Conservation (phyloP, 2,888 invertebrate species). For the Erebia palarica region DNA sequence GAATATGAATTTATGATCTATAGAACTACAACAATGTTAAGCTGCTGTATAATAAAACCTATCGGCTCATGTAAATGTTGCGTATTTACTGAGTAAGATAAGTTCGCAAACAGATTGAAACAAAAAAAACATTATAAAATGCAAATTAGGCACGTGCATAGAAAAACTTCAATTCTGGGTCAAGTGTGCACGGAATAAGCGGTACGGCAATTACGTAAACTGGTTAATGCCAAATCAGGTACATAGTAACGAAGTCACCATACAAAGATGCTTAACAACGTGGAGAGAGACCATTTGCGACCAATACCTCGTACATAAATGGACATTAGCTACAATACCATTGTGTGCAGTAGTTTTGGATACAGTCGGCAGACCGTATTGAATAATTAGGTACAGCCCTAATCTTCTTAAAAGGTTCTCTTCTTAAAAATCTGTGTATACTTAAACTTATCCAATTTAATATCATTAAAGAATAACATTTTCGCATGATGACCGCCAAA, state of each 20-base stretch:
- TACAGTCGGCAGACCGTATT: too few species aligned
- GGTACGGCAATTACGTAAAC: slow-evolving; percentile 57
- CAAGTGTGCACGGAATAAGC: slow-evolving; percentile 56
- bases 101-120: slow-evolving; percentile 5
- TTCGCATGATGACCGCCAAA: too few species aligned
- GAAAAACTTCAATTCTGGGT: slow-evolving; percentile 44
- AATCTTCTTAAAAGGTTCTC: too few species aligned
- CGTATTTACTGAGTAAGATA: slow-evolving; percentile 1
- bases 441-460: too few species aligned
- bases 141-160: slow-evolving; percentile 35
- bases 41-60: neutral
- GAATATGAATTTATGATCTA: too few species aligned
- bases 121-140: slow-evolving; percentile 19
- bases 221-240: slow-evolving; percentile 31
- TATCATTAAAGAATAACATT: too few species aligned
- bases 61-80: neutral
- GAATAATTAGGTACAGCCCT: too few species aligned
- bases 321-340: neutral
- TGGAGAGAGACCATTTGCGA: neutral
- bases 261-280: neutral
- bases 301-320: neutral
- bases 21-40: too few species aligned
- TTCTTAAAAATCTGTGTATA: too few species aligned
- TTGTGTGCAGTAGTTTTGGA: too few species aligned
- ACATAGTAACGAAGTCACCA: neutral